Percentiles rank a stretch among this genome's conserved stretches.
Conservation (phyloP, 2,888 invertebrate species). For the Sarcophaga rosellei region DNA sequence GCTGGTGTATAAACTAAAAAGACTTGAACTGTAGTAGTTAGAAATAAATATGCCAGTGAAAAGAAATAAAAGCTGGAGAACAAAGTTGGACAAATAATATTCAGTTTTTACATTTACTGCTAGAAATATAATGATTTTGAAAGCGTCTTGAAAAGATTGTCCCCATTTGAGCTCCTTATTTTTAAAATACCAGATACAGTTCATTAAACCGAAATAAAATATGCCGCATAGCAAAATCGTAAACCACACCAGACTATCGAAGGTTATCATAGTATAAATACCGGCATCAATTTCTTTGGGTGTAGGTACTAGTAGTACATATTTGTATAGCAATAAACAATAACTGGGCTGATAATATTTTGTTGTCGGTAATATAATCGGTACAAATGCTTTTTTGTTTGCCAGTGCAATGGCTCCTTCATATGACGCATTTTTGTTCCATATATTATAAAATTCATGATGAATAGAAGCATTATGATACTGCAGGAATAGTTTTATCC, state of each 20-base stretch:
- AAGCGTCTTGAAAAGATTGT: not conserved
- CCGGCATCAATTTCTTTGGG: conserved; percentile 67
- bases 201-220: not conserved
- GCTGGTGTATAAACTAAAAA: conserved; percentile 71
- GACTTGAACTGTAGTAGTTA: conserved; percentile 70
- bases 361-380: conserved; percentile 1
- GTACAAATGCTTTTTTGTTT: not conserved
- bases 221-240: not conserved
- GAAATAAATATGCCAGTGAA: conserved; percentile 70
- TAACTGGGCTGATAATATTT: conserved; percentile 56
- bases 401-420: not conserved
- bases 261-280: conserved; percentile 70
- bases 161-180: not conserved
- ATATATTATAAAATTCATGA: conserved; percentile 13
- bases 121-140: not conserved
- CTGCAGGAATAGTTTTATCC: conserved; percentile 68
- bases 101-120: conserved; percentile 16
- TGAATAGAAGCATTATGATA: conserved; percentile 70
- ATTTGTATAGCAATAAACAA: not conserved
- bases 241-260: conserved; percentile 57
- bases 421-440: not conserved
- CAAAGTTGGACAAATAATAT: conserved; percentile 58
- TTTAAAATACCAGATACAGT: not conserved
- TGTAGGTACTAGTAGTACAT: conserved; percentile 70
- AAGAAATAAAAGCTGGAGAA: conserved; percentile 64